Conservation (phyloP, 1,140 invertebrate genomes). For the Apis dorsata region DNA sequence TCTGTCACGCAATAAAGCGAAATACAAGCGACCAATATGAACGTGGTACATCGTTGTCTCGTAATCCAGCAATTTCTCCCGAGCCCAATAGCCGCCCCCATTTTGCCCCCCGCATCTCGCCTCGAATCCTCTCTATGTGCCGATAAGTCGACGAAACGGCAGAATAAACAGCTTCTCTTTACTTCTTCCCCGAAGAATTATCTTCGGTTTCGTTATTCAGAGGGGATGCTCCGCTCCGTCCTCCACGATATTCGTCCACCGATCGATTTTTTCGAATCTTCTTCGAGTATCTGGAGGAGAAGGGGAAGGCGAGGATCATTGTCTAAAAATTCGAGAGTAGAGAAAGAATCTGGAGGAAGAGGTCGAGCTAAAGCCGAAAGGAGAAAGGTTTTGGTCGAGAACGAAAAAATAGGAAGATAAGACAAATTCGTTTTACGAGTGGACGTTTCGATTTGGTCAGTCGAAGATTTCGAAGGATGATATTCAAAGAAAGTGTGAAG, state of each 20-base stretch:
- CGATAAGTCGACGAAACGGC: slow-evolving; percentile 42
- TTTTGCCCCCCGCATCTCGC: slow-evolving; percentile 26
- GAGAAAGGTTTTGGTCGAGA: not conserved
- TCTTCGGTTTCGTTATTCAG: not conserved
- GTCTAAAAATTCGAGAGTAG: not conserved
- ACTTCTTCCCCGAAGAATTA: slow-evolving; percentile 19
- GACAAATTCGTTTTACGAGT: not conserved
- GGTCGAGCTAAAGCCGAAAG: not conserved
- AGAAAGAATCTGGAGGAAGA: not conserved
- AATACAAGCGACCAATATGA: slow-evolving; percentile 41
- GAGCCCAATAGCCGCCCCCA: slow-evolving; percentile 32
- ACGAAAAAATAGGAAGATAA: not conserved
- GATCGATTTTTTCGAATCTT: not conserved
- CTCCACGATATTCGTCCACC: not conserved
- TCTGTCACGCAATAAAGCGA: slow-evolving; percentile 43
- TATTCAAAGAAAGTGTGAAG: not conserved
- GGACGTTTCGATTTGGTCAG: not conserved
- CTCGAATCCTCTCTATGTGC: slow-evolving; percentile 11
- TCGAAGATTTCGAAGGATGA: not conserved
- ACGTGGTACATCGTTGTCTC: slow-evolving; percentile 44
- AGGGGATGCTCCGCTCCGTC: not conserved
- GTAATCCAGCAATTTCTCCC: slow-evolving; percentile 62
- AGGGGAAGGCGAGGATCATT: not conserved
- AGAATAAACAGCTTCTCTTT: slow-evolving; percentile 34
- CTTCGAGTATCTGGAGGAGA: not conserved